Evolutionary conservation across 2,797 vertebrate genomes (phyloP).

Genomic region (Spheniscus humboldti): DNA sequence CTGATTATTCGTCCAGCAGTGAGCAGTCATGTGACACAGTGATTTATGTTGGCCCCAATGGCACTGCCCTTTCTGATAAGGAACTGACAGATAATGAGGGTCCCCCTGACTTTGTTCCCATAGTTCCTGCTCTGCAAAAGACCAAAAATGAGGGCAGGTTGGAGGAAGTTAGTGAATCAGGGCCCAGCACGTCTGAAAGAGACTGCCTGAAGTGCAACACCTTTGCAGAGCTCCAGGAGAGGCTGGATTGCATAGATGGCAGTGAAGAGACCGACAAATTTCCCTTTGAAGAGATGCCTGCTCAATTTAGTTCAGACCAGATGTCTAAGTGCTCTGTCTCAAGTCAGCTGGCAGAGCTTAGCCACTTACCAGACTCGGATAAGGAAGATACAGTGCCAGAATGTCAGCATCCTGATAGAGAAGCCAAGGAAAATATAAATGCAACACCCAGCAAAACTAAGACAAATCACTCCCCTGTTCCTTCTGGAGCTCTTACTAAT

Average conservation of each 20-base stretch:
- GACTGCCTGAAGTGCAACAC: constrained; percentile 97
- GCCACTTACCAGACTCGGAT: constrained; percentile 63
- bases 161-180: constrained; percentile 56
- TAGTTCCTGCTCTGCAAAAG: constrained; percentile 92
- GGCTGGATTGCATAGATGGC: constrained; percentile 93
- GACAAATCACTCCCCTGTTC: constrained; percentile 74
- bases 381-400: constrained; percentile 75
- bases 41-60: constrained; percentile 90
- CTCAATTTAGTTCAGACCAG: constrained; percentile 64
- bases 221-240: constrained; percentile 95
- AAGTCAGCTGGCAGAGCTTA: constrained; percentile 55
- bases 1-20: constrained; percentile 90
- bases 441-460: constrained; percentile 75
- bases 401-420: constrained; percentile 76
- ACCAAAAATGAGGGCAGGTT: constrained; percentile 74
- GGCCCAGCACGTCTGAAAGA: constrained; percentile 74
- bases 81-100: constrained; percentile 86
- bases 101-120: constrained; percentile 91
- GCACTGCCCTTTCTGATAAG: constrained; percentile 82
- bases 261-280: constrained; percentile 85
- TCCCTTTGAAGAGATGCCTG: constrained; percentile 82
- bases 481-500: constrained; percentile 38
- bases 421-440: constrained; percentile 82
- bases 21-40: constrained; percentile 97
- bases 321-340: constrained; percentile 63